Conservation (phyloP, 2,113 vertebrate genomes). For the Nothobranchius furzeri region DNA sequence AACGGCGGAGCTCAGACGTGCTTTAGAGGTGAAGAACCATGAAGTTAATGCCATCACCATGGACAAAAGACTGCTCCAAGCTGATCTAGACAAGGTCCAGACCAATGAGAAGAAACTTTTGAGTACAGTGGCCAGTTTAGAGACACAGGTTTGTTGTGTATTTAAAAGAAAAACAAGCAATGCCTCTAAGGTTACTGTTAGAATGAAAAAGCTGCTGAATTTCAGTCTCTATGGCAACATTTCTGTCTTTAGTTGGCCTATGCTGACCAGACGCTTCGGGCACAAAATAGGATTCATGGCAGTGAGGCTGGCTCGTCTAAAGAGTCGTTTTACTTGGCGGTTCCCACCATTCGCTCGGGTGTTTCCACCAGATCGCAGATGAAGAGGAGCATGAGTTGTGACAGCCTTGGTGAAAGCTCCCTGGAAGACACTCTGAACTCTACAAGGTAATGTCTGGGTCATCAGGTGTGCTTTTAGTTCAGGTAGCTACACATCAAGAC, state of each 20-base stretch:
- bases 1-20: slow-evolving; percentile 71
- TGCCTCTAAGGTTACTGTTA: neutral
- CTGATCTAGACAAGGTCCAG: slow-evolving; percentile 81
- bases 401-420: slow-evolving; percentile 86
- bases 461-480: neutral
- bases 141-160: slow-evolving; percentile 83
- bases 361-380: slow-evolving; percentile 33
- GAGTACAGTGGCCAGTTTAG: slow-evolving; percentile 79
- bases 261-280: slow-evolving; percentile 81
- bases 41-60: slow-evolving; percentile 74
- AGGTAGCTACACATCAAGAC: too few species aligned
- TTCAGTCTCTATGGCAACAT: neutral
- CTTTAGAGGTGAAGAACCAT: slow-evolving; percentile 77
- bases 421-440: slow-evolving; percentile 79
- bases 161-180: too few species aligned
- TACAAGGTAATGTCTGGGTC: slow-evolving; percentile 76
- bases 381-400: slow-evolving; percentile 77
- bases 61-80: slow-evolving; percentile 74
- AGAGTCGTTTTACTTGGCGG: slow-evolving; percentile 34
- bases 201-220: neutral
- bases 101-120: slow-evolving; percentile 79
- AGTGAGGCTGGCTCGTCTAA: slow-evolving; percentile 52
- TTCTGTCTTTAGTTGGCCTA: slow-evolving; percentile 78
- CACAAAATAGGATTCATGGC: slow-evolving; percentile 70
- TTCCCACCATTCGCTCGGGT: slow-evolving; percentile 4